Evolutionary conservation across 2,888 invertebrate genomes (phyloP).

Genomic region (Pyrrhia umbra): DNA sequence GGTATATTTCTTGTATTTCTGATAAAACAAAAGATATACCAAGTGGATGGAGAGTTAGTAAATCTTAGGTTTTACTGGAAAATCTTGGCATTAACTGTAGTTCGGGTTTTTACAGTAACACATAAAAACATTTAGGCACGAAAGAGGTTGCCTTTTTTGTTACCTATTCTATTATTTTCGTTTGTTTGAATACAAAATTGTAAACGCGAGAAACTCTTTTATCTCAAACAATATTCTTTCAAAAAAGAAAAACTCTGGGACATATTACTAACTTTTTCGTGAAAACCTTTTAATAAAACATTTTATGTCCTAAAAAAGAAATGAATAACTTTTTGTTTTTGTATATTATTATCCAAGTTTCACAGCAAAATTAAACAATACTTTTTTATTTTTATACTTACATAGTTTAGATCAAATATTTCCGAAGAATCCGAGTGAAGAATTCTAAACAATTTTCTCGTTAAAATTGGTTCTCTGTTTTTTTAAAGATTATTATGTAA

Average conservation of each 20-base stretch:
- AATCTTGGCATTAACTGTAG: no score
- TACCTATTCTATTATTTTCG: conserved; percentile 2
- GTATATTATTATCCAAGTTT: conserved; percentile 19
- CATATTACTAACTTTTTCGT: not conserved
- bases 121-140: not conserved
- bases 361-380: conserved; percentile 22
- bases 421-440: conserved; percentile 28
- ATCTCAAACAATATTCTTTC: not conserved
- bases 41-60: no score
- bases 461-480: conserved; percentile 43
- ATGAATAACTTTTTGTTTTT: conserved; percentile 21
- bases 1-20: no score
- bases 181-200: not conserved
- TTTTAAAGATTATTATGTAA: conserved; percentile 45
- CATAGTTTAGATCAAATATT: conserved; percentile 52
- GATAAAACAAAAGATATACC: no score
- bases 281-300: conserved; percentile 17
- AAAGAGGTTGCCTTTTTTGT: not conserved
- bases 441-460: conserved; percentile 49
- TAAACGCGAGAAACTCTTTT: conserved; percentile 2
- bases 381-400: conserved; percentile 25
- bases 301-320: conserved; percentile 5
- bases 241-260: conserved; percentile 9
- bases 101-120: no score
- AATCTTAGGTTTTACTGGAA: no score